Base-by-base conservation (phyloP, 1,140 invertebrate species). In the Drosophila virilis region DNA sequence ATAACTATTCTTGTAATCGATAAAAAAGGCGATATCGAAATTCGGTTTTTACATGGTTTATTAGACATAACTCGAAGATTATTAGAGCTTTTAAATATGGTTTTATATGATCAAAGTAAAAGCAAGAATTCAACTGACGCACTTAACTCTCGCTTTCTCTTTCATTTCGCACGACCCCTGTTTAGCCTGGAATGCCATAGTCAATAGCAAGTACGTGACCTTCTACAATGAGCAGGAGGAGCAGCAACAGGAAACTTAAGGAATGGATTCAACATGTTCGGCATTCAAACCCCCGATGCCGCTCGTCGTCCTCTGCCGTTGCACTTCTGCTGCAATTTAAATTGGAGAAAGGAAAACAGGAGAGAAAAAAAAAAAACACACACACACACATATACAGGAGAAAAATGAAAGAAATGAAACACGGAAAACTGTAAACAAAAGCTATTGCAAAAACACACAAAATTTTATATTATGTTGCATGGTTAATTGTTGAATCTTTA, bases 151-250 rank as follows among this genome's bases (percentile, higher is more conserved):
- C 38, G 8, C 17, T 17, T 35, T 2, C 6, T 35, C 6, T 33
- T 6, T 7, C 4, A 6, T 42, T 45, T 33, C 61, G 15, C 59
- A 4, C 22, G 22, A 28, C 38, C 35, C 17, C 17, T 46, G 57
- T 60, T 17, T 43, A 93, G 93, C 93, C 17, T 93, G 93, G 93
- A 92, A 93, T 68, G 91, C 90, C 60, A 77, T 93, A 66, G 61
- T 78, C 76, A 91, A 86, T 57, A 90, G 89, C 54, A 91, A 91
- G 76, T 65, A 80, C 57, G 91, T 91, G 22, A 73, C 73, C 38
- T 74, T 86, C 73, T 91, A 91, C 57, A 65, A 51, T 22, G 82
- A 86, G 33, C 59, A 65, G 48, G 76, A 88, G 35, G 71, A 88
- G 17, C 75, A 74, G 42, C 28, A 22, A 46, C 22, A 50, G 22